Evolutionary conservation across 2,113 vertebrate genomes (phyloP), one percentile per base, ranked within the genome.

Genomic region (Emydocephalus ijimae): DNA sequence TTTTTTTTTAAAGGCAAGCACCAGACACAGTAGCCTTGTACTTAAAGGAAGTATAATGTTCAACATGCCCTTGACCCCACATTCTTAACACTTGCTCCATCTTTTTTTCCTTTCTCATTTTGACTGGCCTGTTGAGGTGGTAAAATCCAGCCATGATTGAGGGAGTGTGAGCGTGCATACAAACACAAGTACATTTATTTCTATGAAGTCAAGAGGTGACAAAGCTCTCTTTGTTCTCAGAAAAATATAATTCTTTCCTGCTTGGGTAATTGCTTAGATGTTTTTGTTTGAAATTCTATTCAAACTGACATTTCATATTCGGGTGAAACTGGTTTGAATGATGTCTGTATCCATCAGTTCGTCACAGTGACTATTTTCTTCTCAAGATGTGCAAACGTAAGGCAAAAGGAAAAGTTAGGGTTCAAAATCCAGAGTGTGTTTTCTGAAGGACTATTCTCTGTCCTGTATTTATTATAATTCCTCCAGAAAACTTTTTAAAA

Each of bases 281-380:
- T 97, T 96, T 97, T 96, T 97, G 89, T 95, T 95, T 95, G 91
- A 96, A 97, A 96, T 95, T 96, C 94, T 97, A 94, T 96, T 97
- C 95, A 94, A 92, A 91, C 88, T 96, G 95, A 95, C 96, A 96
- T 92, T 96, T 95, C 90, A 4, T 96, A 93, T 95, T 92, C 92
- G 94, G 91, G 92, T 95, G 93, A 96, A 96, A 96, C 85, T 93
- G 50, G 59, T 94, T 96, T 95, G 94, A 95, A 93, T 93, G 94
- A 96, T 94, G 95, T 95, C 96, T 95, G 90, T 93, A 90, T 96
- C 97, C 95, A 95, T 95, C 94, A 94, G 90, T 91, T 94, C 96
- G 95, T 96, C 93, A 95, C 90, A 90, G 93, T 93, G 96, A 94
- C 93, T 95, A 90, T 95, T 96, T 97, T 94, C 93, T 90, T 95